phyloP scores from a whole-genome alignment of 2,113 vertebrate genomes.

The Scortum barcoo region DNA sequence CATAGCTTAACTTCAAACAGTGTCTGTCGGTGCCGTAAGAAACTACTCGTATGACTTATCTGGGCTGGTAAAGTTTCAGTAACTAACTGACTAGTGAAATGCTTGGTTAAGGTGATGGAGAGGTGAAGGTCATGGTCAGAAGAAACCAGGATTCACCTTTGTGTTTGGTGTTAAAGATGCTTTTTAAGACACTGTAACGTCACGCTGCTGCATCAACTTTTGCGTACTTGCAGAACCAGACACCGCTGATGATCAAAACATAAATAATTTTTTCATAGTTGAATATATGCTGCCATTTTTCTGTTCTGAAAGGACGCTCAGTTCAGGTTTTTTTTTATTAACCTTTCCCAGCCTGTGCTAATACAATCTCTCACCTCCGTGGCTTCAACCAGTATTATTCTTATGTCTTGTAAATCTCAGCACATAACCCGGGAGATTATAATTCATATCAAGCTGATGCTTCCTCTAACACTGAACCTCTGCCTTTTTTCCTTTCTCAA shows the following conservation, averaged over 20 bases:
- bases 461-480: not conserved
- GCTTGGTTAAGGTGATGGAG: not conserved
- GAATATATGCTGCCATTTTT: not conserved
- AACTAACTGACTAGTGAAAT: not conserved
- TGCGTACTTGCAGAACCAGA: not conserved
- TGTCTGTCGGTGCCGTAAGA: not conserved
- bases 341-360: not conserved
- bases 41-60: not conserved
- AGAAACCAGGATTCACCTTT: not conserved
- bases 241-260: too few species aligned
- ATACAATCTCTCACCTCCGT: not conserved
- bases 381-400: slow-evolving; percentile 3
- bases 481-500: not conserved
- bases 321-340: slow-evolving; percentile 13
- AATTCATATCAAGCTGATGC: not conserved
- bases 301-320: not conserved
- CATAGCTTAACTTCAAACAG: not conserved
- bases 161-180: not conserved
- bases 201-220: too few species aligned
- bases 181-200: too few species aligned
- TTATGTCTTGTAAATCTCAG: not conserved
- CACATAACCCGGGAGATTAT: not conserved
- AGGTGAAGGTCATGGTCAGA: not conserved
- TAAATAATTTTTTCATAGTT: not conserved
- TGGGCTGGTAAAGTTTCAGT: not conserved